Evolutionary conservation across 2,888 invertebrate genomes (phyloP).

Genomic region (Bombyx huttoni): DNA sequence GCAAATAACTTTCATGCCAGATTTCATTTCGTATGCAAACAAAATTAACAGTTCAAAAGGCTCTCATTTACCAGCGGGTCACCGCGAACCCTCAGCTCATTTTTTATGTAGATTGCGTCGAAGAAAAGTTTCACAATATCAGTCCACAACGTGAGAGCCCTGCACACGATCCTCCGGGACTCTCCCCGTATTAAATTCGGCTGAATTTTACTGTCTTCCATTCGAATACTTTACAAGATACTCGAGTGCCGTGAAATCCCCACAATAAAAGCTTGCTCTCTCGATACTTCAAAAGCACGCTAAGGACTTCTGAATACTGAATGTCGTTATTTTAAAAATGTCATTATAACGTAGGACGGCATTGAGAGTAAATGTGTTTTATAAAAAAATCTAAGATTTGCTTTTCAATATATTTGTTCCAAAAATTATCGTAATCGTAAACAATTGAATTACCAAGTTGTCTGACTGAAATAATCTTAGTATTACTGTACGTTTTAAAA

Average conservation of each 20-base stretch:
- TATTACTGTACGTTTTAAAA: constrained; percentile 6
- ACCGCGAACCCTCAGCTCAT: constrained; percentile 60
- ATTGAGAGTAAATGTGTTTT: not conserved
- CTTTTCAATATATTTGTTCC: not conserved
- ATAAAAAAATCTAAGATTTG: not conserved
- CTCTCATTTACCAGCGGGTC: constrained; percentile 65
- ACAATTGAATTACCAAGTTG: not conserved
- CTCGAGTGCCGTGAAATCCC: constrained; percentile 22
- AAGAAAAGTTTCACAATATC: constrained; percentile 70
- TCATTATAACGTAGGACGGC: constrained; percentile 6
- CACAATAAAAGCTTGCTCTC: constrained; percentile 14
- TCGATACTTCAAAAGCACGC: constrained; percentile 8
- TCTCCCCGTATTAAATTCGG: constrained; percentile 48
- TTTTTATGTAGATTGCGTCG: constrained; percentile 68
- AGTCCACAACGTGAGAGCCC: constrained; percentile 42
- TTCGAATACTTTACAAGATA: constrained; percentile 39
- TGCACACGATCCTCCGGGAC: constrained; percentile 38
- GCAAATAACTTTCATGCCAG: constrained; percentile 55
- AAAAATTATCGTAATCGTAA: too few species aligned
- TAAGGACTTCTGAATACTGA: constrained; percentile 4
- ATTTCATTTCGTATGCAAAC: constrained; percentile 65
- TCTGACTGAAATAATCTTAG: not conserved
- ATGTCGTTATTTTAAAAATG: constrained; percentile 1
- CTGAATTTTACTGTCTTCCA: constrained; percentile 41
- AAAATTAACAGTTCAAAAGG: constrained; percentile 68